A percentile compares a stretch with the other conserved stretches of the same genome.
Evolutionary conservation across 2,113 vertebrate genomes (phyloP).

Genomic region (Lepisosteus osseus): DNA sequence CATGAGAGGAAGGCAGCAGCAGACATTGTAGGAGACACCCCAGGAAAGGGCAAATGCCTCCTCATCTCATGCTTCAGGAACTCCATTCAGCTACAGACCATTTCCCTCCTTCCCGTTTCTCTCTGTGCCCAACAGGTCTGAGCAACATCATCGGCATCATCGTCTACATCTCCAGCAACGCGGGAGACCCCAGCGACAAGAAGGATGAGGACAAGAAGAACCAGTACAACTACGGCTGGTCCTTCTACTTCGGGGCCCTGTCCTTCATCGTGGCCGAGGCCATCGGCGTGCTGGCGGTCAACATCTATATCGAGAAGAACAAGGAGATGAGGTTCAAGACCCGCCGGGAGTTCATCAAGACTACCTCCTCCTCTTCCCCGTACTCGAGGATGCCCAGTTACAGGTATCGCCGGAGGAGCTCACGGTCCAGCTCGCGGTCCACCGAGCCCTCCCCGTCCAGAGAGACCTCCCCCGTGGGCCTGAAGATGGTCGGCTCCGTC

Average conservation of each 20-base stretch:
- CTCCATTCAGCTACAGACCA: not conserved
- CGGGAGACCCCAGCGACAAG: constrained; percentile 91
- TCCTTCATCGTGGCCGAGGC: constrained; percentile 96
- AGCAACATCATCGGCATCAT: constrained; percentile 99
- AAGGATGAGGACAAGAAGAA: constrained; percentile 93
- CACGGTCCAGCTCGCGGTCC: constrained; percentile 86
- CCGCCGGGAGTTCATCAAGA: constrained; percentile 83
- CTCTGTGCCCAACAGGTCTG: constrained; percentile 68
- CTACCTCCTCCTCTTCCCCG: constrained; percentile 85
- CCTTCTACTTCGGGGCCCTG: constrained; percentile 95
- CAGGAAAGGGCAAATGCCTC: too few species aligned
- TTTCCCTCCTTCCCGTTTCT: not conserved
- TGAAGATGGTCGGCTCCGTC: constrained; percentile 80
- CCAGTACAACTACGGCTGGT: constrained; percentile 96
- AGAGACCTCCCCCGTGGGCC: constrained; percentile 78
- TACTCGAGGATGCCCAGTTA: constrained; percentile 95
- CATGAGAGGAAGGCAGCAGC: too few species aligned
- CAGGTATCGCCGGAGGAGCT: constrained; percentile 83
- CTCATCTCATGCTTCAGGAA: too few species aligned
- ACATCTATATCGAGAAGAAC: constrained; percentile 97
- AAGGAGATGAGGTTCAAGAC: constrained; percentile 88
- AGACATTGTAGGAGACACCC: too few species aligned
- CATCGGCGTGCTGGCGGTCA: constrained; percentile 91
- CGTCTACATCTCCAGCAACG: constrained; percentile 97
- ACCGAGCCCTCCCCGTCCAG: constrained; percentile 84